phyloP scores from a whole-genome alignment of 1,140 invertebrate species.

The Brachionus rotundiformis region DNA sequence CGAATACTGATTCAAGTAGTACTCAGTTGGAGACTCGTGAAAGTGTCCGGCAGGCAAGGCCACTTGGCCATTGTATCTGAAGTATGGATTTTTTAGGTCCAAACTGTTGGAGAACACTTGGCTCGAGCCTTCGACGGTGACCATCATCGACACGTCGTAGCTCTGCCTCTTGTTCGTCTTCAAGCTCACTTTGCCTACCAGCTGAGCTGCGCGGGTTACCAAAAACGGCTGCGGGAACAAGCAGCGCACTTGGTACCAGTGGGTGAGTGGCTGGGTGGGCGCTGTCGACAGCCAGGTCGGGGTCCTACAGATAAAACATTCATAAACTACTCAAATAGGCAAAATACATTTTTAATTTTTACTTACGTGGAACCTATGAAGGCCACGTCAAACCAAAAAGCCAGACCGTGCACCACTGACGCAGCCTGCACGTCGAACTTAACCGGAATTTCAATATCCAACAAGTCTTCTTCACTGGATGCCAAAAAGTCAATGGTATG shows the following conservation, averaged over 20 bases:
- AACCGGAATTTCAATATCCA: constrained; percentile 91
- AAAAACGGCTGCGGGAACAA: constrained; percentile 88
- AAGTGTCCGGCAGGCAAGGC: constrained; percentile 18
- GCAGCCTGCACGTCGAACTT: constrained; percentile 88
- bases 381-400: constrained; percentile 99
- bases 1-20: constrained; percentile 16
- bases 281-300: constrained; percentile 96
- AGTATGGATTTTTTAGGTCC: constrained; percentile 98
- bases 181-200: constrained; percentile 83
- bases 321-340: no score
- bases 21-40: constrained; percentile 51
- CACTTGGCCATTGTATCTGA: constrained; percentile 63
- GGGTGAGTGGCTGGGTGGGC: constrained; percentile 95
- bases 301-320: constrained; percentile 66
- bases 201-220: constrained; percentile 86
- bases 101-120: constrained; percentile 76
- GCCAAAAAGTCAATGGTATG: constrained; percentile 93
- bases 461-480: constrained; percentile 88
- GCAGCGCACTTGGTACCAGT: constrained; percentile 99
- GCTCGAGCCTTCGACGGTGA: constrained; percentile 83
- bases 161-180: constrained; percentile 92
- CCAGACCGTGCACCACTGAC: constrained; percentile 91
- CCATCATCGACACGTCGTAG: constrained; percentile 96
- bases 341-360: no score
- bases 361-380: constrained; percentile 81